A percentile compares a stretch with the other conserved stretches of the same genome.
Evolutionary conservation across 2,113 vertebrate genomes (phyloP).

Genomic region (Rhombomys opimus): DNA sequence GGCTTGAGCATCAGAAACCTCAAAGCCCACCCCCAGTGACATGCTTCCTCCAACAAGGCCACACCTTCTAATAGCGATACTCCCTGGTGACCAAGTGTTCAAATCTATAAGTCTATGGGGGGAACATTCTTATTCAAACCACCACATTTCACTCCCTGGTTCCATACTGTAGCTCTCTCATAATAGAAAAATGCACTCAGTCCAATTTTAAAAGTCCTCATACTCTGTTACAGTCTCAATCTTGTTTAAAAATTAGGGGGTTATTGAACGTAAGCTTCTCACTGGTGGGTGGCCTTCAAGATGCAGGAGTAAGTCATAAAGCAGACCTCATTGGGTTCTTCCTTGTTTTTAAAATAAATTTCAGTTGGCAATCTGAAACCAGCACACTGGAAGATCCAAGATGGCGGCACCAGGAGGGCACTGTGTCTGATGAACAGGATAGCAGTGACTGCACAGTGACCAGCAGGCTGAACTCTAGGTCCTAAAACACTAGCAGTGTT

Average conservation of each 20-base stretch:
- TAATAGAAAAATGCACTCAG: not conserved
- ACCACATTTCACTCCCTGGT: not conserved
- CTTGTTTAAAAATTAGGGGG: conserved; percentile 73
- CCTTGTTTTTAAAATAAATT: conserved; percentile 80
- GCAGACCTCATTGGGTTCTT: conserved; percentile 94
- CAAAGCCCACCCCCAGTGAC: not conserved
- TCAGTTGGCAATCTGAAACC: not conserved
- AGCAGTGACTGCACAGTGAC: too few species aligned
- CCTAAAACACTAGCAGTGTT: too few species aligned
- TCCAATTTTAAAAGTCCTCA: not conserved
- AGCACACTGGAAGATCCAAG: not conserved
- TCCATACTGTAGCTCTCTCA: not conserved
- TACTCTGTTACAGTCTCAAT: not conserved
- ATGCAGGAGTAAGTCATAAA: conserved; percentile 96
- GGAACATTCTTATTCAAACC: not conserved
- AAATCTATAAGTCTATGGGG: not conserved
- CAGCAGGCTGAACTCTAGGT: too few species aligned
- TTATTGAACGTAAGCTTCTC: conserved; percentile 96
- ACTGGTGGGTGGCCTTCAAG: conserved; percentile 94
- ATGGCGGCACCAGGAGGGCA: too few species aligned
- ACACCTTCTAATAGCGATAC: not conserved
- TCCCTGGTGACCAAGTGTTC: not conserved
- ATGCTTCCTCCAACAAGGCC: not conserved
- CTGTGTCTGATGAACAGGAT: too few species aligned
- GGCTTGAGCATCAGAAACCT: not conserved